Conservation (phyloP, 2,797 vertebrate species). For the Hydrocynus forskahlii region DNA sequence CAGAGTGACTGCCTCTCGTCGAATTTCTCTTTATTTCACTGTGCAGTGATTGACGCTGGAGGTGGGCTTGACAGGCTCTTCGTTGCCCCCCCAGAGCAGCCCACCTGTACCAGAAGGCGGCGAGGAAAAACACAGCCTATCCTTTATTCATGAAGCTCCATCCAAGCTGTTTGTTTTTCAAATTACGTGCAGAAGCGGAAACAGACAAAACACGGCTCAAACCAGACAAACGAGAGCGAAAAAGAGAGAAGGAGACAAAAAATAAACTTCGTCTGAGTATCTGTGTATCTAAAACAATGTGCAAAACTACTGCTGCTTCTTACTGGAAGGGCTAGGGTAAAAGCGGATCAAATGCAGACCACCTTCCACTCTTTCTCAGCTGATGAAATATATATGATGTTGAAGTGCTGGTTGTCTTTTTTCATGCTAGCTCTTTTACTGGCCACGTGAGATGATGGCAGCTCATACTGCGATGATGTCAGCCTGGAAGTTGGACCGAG, state of each 20-base stretch:
- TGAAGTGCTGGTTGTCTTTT: constrained; percentile 26
- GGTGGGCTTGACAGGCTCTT: constrained; percentile 62
- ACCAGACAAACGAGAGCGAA: constrained; percentile 48
- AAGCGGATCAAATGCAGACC: background rate
- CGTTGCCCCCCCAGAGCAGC: constrained; percentile 59
- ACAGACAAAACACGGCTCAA: constrained; percentile 57
- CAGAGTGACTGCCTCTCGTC: constrained; percentile 50
- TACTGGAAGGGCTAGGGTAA: background rate
- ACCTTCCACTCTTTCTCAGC: background rate
- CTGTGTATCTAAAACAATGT: constrained; percentile 38
- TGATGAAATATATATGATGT: constrained; percentile 37
- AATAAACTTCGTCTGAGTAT: constrained; percentile 48
- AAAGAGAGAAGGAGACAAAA: background rate
- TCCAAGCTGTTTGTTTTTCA: constrained; percentile 64
- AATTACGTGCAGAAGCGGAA: constrained; percentile 62
- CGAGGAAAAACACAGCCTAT: constrained; percentile 56
- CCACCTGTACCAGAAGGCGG: constrained; percentile 63
- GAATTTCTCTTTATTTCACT: constrained; percentile 52
- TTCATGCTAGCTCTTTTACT: constrained; percentile 28
- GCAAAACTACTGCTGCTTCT: constrained; percentile 16
- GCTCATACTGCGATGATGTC: constrained; percentile 32
- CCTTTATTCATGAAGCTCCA: constrained; percentile 68
- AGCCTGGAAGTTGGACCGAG: constrained; percentile 28
- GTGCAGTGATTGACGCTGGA: constrained; percentile 58
- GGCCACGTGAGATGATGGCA: constrained; percentile 40